phyloP scores from a whole-genome alignment of 2,797 vertebrate genomes.

The Kryptopterus vitreolus region DNA sequence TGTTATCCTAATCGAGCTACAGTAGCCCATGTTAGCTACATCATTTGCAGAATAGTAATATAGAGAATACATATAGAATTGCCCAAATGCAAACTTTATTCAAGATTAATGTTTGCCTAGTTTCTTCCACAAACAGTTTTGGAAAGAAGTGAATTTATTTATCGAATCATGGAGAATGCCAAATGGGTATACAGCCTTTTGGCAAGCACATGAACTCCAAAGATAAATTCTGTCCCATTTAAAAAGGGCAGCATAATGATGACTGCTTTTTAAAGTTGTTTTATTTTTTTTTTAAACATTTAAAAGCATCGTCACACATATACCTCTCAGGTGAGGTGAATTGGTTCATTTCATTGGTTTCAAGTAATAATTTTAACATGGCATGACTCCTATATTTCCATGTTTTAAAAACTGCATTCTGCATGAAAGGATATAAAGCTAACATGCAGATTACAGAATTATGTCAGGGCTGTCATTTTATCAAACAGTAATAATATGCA shows the following conservation, averaged over 20 bases:
- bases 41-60: background rate
- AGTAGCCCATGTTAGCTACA: background rate
- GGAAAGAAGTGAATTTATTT: background rate
- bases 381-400: no score
- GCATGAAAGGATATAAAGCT: background rate
- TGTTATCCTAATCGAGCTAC: background rate
- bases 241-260: background rate
- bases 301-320: background rate
- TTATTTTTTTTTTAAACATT: background rate
- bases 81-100: background rate
- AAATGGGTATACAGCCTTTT: background rate
- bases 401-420: background rate
- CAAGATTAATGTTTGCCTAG: background rate
- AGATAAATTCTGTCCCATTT: background rate
- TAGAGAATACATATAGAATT: background rate
- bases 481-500: background rate
- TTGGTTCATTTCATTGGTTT: background rate
- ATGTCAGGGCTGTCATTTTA: background rate
- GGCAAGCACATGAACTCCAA: background rate
- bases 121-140: background rate
- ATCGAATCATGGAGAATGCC: background rate
- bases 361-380: background rate
- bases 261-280: background rate
- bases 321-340: background rate
- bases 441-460: background rate